Base-by-base conservation (phyloP, 2,888 invertebrate genomes). In the Pimpla rufipes region DNA sequence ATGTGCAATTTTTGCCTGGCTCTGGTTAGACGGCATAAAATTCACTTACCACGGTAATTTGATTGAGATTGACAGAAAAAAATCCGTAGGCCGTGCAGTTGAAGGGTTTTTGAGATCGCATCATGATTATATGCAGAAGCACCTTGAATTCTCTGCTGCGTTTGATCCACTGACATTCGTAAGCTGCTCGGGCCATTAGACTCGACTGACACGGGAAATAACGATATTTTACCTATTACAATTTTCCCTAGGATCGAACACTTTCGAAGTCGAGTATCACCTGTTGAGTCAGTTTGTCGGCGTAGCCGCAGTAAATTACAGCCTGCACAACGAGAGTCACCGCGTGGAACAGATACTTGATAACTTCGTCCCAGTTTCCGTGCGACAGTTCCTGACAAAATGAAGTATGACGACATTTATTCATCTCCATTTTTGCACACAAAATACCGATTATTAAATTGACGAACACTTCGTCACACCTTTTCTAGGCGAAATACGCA, bases 231-330 rank as follows among this genome's bases (percentile, higher is more conserved):
- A 47, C n/a, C 8, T 35, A 8, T 0, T 59, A 1, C 11, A 16
- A n/a, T 18, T n/a, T 5, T 29, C 16, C 10, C 6, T 11, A 45
- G 50, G 0, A n/a, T n/a, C n/a, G n/a, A n/a, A n/a, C n/a, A n/a
- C n/a, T n/a, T n/a, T n/a, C n/a, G n/a, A 13, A 2, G 45, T 16
- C 18, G 13, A 55, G 40, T 50, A 70, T 84, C 76, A 87, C 87
- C 81, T 84, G 79, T 35, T 79, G 67, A 37, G 85, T 85, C 57
- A 87, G 70, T 55, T 64, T 81, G 13, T 83, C 85, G 8, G 87
- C 85, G 47, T 81, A 86, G 13, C 86, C 86, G 42, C 87, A 87
- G 35, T 87, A 87, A 52, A 87, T 85, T 6, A 86, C 64, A 7
- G 85, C 84, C 29, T 87, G 86, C 8, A 83, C 76, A n/a, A 84